Percentiles rank a stretch among this genome's conserved stretches.
phyloP scores from a whole-genome alignment of 2,888 invertebrate genomes.

The Stegophylla sp. region DNA sequence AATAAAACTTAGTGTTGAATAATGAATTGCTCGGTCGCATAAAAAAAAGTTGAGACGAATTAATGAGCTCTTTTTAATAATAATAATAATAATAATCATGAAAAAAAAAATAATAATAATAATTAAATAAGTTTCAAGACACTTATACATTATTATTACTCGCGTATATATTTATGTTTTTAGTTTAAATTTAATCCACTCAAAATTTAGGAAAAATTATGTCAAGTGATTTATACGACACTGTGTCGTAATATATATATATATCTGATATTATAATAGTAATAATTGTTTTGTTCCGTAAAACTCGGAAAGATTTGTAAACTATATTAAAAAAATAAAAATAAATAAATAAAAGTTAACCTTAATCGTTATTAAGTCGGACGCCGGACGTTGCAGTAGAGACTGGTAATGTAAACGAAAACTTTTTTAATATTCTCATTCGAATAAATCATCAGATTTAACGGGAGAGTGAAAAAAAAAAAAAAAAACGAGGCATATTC shows the following conservation, averaged over 20 bases:
- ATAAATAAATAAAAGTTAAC: too few species aligned
- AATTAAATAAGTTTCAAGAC: not conserved
- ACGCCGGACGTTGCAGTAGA: constrained; percentile 31
- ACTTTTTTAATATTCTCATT: constrained; percentile 51
- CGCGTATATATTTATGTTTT: not conserved
- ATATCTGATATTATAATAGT: constrained; percentile 30
- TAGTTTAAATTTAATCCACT: not conserved
- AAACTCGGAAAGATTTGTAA: constrained; percentile 43
- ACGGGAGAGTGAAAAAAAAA: constrained; percentile 17
- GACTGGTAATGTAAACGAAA: constrained; percentile 39
- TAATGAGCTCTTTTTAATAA: constrained; percentile 4
- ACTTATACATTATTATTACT: too few species aligned
- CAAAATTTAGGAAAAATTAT: constrained; percentile 15
- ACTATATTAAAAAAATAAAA: constrained; percentile 14
- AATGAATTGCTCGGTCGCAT: not conserved
- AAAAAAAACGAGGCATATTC: too few species aligned
- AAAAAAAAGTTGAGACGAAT: constrained; percentile 1
- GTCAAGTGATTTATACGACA: constrained; percentile 5
- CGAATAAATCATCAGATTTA: constrained; percentile 48
- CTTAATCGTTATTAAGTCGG: constrained; percentile 50
- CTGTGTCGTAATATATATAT: not conserved
- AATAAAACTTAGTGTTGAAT: not conserved
- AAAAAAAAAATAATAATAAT: not conserved
- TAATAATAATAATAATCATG: too few species aligned
- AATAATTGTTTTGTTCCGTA: constrained; percentile 43